These are phyloP conservation scores for Gulo gulo DNA, from an alignment of 2,113 vertebrate species.

Conservation along the genomic window DNA sequence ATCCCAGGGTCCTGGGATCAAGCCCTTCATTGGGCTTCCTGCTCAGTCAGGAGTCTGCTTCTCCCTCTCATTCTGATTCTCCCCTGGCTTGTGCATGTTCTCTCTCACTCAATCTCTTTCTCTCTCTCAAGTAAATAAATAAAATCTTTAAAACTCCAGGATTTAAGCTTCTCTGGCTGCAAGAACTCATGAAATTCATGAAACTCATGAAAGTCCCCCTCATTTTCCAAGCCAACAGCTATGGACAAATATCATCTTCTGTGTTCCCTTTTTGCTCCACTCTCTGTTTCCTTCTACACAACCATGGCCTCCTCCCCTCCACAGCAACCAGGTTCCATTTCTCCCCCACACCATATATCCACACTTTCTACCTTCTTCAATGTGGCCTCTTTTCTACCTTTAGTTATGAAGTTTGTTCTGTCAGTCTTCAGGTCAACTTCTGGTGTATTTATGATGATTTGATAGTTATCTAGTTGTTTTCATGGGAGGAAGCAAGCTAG, in stretches of 20 bases:
- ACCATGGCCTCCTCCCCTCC: background rate
- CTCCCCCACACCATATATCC: background rate
- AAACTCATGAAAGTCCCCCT: background rate
- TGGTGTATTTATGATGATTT: background rate
- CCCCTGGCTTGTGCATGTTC: background rate
- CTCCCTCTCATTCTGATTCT: background rate
- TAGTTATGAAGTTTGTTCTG: background rate
- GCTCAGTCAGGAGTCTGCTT: background rate
- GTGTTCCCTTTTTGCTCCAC: background rate
- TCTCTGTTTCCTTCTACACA: background rate
- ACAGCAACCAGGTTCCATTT: background rate
- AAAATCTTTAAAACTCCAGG: background rate
- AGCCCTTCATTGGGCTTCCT: background rate
- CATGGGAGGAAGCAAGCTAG: background rate
- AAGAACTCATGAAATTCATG: background rate
- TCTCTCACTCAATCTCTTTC: background rate
- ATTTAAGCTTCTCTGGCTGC: background rate
- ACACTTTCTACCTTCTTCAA: background rate
- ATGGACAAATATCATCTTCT: background rate
- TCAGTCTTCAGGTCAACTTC: background rate
- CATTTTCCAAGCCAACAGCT: background rate
- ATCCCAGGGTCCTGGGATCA: background rate
- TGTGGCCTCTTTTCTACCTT: background rate
- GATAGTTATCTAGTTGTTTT: background rate
- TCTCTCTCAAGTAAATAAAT: background rate